Evolutionary conservation across 2,888 invertebrate species (phyloP), one percentile per base, ranked within the genome.

Genomic region (Arrhopalites spinosus): DNA sequence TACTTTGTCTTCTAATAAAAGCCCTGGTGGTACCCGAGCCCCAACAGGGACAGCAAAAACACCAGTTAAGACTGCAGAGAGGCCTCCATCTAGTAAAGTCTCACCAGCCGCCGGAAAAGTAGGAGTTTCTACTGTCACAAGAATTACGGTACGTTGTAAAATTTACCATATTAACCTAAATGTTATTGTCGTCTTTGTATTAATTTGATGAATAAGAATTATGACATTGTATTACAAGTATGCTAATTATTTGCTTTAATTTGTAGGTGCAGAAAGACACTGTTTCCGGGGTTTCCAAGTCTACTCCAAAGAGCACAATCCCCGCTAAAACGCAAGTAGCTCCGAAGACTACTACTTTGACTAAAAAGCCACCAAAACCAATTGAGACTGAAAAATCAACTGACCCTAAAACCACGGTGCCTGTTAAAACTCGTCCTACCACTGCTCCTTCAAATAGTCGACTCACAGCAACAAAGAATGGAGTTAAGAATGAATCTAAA

Each of bases 321-420:
- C 23, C 73, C 1, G 30, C 78, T 1, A 81, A 78, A 59, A 78
- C 84, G 66, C 71, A 84, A 15, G 25, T 80, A 45, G 47, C 83
- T 5, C 78, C 79, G n/a, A 75, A 81, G 43, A 79, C 83, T 47
- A 23, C 79, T 25, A 47, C 83, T 45, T 53, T 83, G 0, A 88
- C 88, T 30, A 89, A 87, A 83, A 89, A 89, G 83, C 87, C 89
- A 0, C 84, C 88, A 11, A 83, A 87, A 1, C 90, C 89, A 82
- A 90, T 89, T 15, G 90, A 90, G 69, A 71, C 74, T 61, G 70
- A 47, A 15, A 59, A 66, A 73, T n/a, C 61, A 36, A 43, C 45
- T 56, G 36, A 66, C 77, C n/a, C 73, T 73, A 23, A 78, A 78
- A 73, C 15, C 78, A 11, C 82, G 0, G 45, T 80, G 11, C 77